Base-by-base conservation (phyloP, 2,888 invertebrate genomes). In the Diadegma fenestrale region DNA sequence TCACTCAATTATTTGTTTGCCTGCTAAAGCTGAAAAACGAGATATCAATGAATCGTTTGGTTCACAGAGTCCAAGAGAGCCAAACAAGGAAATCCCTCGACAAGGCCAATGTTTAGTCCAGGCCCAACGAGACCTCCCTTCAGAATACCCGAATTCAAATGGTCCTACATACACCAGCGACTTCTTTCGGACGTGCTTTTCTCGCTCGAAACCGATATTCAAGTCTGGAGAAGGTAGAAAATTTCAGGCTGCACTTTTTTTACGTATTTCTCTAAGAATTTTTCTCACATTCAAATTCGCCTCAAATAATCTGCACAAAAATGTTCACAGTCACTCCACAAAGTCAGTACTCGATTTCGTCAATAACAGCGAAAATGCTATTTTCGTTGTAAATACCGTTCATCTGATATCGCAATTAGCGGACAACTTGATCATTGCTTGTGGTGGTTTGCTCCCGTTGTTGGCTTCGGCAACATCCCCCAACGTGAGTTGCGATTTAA, bases 331-430 rank as follows among this genome's bases (percentile, higher is more conserved):
- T 94, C 99, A 99, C 93, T 98, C 98, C 1, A 99, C 98, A 8
- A 99, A 99, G 94, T 98, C 98, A 48, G 98, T 99, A 88, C 96
- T 99, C 91, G 99, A 99, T 95, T 99, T 99, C 95, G 99, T 99
- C 89, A 99, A 99, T 95, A 98, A 98, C 94, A 97, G 98, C 93
- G 99, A 99, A 94, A 99, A 99, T 94, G 99, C 99, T 33, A 98
- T 99, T 90, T 99, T 99, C 94, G 99, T 99, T 82, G 99, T 99
- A 87, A 99, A 99, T 94, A 99, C 99, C 5, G 99, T 99, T 69
- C 99, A 99, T 95, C 95, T 99, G 92, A 99, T 99, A 93, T 99
- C 99, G 17, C 99, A 99, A 95, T 95, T 99, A 89, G 98, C 99
- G 0, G 99, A 99, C 94, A 99, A 99, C 95, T 96, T 99, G 89